phyloP scores from a whole-genome alignment of 2,113 vertebrate genomes.

The Carlito syrichta region DNA sequence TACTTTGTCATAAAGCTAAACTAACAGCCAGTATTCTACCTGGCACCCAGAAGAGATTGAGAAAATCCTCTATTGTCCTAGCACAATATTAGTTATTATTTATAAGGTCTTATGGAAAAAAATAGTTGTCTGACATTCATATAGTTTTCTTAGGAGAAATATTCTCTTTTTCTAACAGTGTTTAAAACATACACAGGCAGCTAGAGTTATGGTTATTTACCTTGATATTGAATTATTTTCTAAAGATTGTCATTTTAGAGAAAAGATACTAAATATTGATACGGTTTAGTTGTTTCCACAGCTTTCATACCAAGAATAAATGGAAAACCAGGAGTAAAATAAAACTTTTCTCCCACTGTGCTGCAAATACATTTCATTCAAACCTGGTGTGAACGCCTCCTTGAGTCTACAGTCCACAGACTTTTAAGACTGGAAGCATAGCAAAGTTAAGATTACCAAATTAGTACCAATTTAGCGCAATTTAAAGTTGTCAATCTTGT shows the following conservation, averaged over 20 bases:
- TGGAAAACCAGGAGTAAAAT: constrained; percentile 57
- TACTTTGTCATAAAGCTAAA: constrained; percentile 72
- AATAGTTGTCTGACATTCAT: constrained; percentile 51
- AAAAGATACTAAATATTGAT: constrained; percentile 62
- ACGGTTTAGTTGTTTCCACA: constrained; percentile 48
- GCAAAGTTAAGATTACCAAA: constrained; percentile 71
- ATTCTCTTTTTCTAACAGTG: background rate
- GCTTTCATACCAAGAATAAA: background rate
- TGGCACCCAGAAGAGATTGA: constrained; percentile 57
- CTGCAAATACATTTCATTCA: constrained; percentile 66
- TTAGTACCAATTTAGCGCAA: constrained; percentile 69
- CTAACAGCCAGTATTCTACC: constrained; percentile 55
- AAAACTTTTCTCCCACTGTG: constrained; percentile 49
- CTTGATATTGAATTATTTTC: constrained; percentile 62
- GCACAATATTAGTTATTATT: constrained; percentile 69
- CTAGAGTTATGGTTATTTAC: constrained; percentile 52
- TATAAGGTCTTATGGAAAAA: constrained; percentile 32
- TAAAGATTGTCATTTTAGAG: constrained; percentile 49
- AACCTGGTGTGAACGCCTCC: constrained; percentile 27
- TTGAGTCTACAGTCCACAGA: background rate
- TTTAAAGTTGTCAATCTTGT: constrained; percentile 59
- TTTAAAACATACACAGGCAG: constrained; percentile 51
- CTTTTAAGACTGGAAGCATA: constrained; percentile 49
- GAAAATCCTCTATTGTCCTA: constrained; percentile 68
- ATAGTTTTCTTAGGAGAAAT: constrained; percentile 42